Base-by-base conservation (phyloP, 2,888 invertebrate genomes). In the Zelleria hepariella region DNA sequence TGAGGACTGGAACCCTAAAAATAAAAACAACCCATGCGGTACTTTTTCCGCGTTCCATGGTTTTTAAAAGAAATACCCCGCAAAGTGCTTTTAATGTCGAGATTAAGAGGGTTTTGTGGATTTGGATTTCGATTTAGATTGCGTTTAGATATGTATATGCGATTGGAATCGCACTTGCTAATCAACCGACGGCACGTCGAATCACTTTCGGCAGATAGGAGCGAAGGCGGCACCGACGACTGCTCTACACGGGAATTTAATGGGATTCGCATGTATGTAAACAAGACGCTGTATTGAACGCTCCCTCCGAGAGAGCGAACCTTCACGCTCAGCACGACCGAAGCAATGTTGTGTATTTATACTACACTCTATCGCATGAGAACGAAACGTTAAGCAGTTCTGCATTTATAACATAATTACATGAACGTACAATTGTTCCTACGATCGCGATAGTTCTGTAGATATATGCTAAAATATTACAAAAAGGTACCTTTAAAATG, bases 221-320 rank as follows among this genome's bases (percentile, higher is more conserved):
- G 20, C 70, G 69, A 69, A 74, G 67, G 78, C 75, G 78, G 77
- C 77, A 81, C 32, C 32, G 15, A 82, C 69, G 84, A 81, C 76
- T 74, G 75, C 73, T 71, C 76, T 78, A 80, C 79, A 78, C 76
- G 78, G 74, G 80, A 78, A 78, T 86, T 86, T 87, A 88, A 88
- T 88, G 87, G 87, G 86, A 86, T 88, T 87, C 82, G 77, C 87
- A 83, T 88, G 87, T 88, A 85, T 78, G 87, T 85, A 88, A 88
- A 88, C 86, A 87, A 79, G 81, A 82, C 81, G 74, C 82, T 75
- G 32, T 73, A 74, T 72, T 77, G 76, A 80, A 74, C 74, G 66
- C 67, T 64, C 74, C 73, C 71, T 71, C n/a, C n/a, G 69, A 73
- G 73, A 65, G 66, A 58, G 51, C 58, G 62, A 58, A 59, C 60